A percentile compares a stretch with the other conserved stretches of the same genome.
Conservation (phyloP, 37 sponge, comb jelly and placozoan genomes). For the Cliona cf. orientalis region DNA sequence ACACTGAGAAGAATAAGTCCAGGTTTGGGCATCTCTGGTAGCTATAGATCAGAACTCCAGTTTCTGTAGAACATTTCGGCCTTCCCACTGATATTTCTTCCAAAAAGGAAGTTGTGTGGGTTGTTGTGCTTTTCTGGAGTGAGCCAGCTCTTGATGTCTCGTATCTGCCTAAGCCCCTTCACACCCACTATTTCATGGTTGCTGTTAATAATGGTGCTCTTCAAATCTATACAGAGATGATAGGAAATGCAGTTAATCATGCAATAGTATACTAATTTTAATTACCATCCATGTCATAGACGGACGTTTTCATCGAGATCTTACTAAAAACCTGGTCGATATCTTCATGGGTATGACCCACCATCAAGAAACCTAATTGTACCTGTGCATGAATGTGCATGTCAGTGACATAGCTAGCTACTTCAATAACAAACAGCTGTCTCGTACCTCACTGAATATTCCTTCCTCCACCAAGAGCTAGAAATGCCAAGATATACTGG, state of each 20-base stretch:
- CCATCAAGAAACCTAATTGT: constrained; percentile 10
- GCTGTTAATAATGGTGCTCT: not conserved
- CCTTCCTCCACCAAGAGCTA: not conserved
- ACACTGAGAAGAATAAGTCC: not conserved
- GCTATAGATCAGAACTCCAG: not conserved
- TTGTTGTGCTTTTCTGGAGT: not conserved
- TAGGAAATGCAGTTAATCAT: not conserved
- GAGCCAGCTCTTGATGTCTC: not conserved
- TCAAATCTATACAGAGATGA: not conserved
- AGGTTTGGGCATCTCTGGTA: not conserved
- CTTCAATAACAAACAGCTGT: not conserved
- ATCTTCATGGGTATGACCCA: constrained; percentile 39
- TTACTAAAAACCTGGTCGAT: constrained; percentile 29
- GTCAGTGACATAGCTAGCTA: not conserved
- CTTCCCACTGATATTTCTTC: not conserved
- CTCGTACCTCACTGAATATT: constrained; percentile 10
- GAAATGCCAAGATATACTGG: constrained; percentile 4
- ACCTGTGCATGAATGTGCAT: not conserved
- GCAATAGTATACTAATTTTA: not conserved
- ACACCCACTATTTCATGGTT: not conserved
- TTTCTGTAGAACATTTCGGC: not conserved
- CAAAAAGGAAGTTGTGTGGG: not conserved
- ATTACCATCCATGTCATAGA: not conserved
- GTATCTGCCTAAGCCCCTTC: not conserved
- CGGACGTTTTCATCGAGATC: no score